Conservation (phyloP, 2,113 vertebrate genomes). For the Myanophis thanlyinensis region DNA sequence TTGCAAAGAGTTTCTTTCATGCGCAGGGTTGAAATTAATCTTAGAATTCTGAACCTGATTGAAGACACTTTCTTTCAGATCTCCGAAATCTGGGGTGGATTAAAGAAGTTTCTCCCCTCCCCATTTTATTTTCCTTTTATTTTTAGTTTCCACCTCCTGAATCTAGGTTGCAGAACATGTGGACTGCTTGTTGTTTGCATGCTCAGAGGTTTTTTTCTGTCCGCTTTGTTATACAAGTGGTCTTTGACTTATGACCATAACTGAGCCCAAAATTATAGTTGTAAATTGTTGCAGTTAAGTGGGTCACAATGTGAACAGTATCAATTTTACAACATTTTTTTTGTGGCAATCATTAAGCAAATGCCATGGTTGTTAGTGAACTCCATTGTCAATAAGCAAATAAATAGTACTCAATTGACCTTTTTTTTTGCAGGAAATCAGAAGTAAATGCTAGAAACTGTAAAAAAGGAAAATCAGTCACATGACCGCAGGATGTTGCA, state of each 20-base stretch:
- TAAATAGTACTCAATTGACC: neutral
- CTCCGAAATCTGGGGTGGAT: neutral
- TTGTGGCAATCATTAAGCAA: neutral
- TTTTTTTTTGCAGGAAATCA: neutral
- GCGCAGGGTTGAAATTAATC: neutral
- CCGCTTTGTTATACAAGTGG: neutral
- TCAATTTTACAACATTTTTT: neutral
- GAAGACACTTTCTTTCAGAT: neutral
- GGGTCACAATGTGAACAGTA: neutral
- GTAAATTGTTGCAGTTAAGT: neutral
- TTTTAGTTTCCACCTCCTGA: neutral
- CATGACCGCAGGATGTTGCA: neutral
- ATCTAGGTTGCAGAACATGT: neutral
- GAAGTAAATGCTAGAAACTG: neutral
- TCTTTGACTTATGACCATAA: neutral
- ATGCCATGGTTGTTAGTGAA: neutral
- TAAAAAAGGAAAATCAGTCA: neutral
- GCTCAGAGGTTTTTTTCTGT: neutral
- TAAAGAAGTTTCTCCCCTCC: neutral
- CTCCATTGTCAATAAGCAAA: neutral
- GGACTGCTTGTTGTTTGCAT: neutral
- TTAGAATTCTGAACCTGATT: neutral
- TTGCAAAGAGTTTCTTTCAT: neutral
- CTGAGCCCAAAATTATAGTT: neutral
- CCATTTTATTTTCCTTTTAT: neutral